These are phyloP conservation scores for Zaprionus africanus DNA, from an alignment of 1,140 invertebrate species.

Conservation along the genomic window DNA sequence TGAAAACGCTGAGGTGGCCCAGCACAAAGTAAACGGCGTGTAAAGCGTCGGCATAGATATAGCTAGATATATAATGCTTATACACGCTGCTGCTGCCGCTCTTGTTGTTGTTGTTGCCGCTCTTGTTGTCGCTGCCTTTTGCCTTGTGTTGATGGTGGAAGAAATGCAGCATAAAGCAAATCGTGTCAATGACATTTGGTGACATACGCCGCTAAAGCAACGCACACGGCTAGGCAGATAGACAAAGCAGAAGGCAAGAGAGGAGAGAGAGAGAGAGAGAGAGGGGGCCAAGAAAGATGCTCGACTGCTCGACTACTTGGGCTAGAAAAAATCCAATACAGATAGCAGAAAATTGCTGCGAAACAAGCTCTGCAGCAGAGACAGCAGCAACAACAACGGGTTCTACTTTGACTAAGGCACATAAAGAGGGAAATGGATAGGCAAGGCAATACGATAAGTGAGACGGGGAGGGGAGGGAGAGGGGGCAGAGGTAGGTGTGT, in stretches of 20 bases:
- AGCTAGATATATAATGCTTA: constrained; percentile 35
- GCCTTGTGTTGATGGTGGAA: constrained; percentile 42
- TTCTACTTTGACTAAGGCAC: constrained; percentile 30
- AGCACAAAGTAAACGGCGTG: constrained; percentile 59
- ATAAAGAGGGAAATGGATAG: neutral
- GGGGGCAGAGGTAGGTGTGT: neutral
- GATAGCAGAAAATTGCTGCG: constrained; percentile 45
- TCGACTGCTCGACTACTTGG: constrained; percentile 39
- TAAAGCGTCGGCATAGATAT: constrained; percentile 58
- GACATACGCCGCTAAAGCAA: constrained; percentile 59
- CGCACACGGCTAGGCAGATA: constrained; percentile 12
- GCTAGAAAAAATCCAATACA: constrained; percentile 53
- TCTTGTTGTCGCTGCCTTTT: constrained; percentile 33
- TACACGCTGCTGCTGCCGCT: neutral
- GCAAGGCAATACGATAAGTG: neutral
- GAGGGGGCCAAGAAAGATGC: constrained; percentile 37
- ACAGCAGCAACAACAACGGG: constrained; percentile 24
- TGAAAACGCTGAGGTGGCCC: constrained; percentile 76
- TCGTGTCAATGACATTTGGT: constrained; percentile 81
- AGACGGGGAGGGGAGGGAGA: neutral
- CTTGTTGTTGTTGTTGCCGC: constrained; percentile 28
- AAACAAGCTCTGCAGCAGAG: constrained; percentile 33
- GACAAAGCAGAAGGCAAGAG: neutral
- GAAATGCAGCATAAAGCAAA: constrained; percentile 77
- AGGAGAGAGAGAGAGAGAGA: neutral